Percentiles rank a stretch among this genome's conserved stretches.
Evolutionary conservation across 2,113 vertebrate species (phyloP).

Genomic region (Pampusana beccarii): DNA sequence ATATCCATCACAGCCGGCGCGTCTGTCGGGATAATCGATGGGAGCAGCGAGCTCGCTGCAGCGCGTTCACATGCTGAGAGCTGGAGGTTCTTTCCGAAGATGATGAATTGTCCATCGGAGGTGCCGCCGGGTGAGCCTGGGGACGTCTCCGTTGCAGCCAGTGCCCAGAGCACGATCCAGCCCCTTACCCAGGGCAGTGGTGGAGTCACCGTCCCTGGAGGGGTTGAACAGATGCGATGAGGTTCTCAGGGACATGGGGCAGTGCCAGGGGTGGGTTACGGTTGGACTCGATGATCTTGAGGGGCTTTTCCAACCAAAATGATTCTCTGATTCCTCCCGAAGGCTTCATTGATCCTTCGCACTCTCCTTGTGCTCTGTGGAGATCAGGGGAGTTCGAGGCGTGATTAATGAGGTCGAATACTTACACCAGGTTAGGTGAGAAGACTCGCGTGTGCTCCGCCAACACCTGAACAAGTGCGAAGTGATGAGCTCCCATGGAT

Average conservation of each 20-base stretch:
- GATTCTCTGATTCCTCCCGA: background rate
- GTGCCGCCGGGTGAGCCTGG: background rate
- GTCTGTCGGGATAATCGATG: background rate
- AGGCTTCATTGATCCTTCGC: background rate
- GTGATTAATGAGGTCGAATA: background rate
- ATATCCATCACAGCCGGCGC: background rate
- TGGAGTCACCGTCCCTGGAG: no score
- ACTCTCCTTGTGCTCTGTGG: background rate
- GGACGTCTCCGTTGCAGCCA: background rate
- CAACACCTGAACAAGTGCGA: background rate
- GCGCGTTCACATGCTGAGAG: background rate
- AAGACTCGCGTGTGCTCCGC: background rate
- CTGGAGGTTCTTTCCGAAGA: background rate
- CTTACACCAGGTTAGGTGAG: background rate
- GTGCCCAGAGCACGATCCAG: background rate
- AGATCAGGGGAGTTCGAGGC: background rate
- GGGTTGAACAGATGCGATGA: no score
- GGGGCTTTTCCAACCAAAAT: no score
- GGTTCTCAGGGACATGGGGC: no score
- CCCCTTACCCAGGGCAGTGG: background rate
- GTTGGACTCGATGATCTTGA: no score
- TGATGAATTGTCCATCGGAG: background rate
- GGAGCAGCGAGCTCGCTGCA: slow-evolving; percentile 6
- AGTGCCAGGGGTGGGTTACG: no score
- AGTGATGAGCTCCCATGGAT: background rate